Evolutionary conservation across 2,113 vertebrate species (phyloP).

Genomic region (Datnioides undecimradiatus): DNA sequence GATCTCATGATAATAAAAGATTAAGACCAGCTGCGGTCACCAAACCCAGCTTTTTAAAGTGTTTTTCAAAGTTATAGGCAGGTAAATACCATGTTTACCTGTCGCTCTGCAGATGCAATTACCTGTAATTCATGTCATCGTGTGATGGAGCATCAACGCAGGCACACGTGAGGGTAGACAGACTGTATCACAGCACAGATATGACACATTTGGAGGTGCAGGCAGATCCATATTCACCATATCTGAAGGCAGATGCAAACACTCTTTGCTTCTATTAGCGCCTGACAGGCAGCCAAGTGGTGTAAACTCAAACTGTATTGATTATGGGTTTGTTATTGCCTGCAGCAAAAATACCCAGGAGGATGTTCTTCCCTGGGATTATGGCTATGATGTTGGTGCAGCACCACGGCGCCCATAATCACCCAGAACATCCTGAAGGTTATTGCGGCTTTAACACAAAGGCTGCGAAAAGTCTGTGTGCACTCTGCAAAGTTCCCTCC

Average conservation of each 20-base stretch:
- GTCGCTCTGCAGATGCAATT: background rate
- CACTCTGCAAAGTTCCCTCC: constrained; percentile 15
- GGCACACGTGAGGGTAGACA: background rate
- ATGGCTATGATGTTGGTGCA: constrained; percentile 44
- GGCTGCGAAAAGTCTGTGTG: constrained; percentile 14
- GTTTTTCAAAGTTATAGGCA: background rate
- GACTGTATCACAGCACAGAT: constrained; percentile 1
- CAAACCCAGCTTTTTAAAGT: constrained; percentile 33
- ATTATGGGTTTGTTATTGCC: constrained; percentile 64
- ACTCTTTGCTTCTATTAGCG: constrained; percentile 5
- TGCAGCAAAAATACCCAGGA: constrained; percentile 57
- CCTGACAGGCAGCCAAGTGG: constrained; percentile 43
- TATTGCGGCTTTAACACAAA: constrained; percentile 50
- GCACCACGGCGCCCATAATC: constrained; percentile 55
- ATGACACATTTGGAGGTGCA: background rate
- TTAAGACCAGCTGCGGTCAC: constrained; percentile 50
- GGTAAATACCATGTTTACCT: background rate
- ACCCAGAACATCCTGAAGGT: constrained; percentile 54
- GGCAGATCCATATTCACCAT: background rate
- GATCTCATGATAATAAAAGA: constrained; percentile 48
- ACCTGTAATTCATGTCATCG: background rate
- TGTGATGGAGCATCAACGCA: background rate
- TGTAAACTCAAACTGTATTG: constrained; percentile 47
- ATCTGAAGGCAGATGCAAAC: constrained; percentile 25
- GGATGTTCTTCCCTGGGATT: constrained; percentile 55